Percentiles rank a stretch among this genome's conserved stretches.
Conservation (phyloP, 1,140 invertebrate species). For the Zaprionus ornatus region DNA sequence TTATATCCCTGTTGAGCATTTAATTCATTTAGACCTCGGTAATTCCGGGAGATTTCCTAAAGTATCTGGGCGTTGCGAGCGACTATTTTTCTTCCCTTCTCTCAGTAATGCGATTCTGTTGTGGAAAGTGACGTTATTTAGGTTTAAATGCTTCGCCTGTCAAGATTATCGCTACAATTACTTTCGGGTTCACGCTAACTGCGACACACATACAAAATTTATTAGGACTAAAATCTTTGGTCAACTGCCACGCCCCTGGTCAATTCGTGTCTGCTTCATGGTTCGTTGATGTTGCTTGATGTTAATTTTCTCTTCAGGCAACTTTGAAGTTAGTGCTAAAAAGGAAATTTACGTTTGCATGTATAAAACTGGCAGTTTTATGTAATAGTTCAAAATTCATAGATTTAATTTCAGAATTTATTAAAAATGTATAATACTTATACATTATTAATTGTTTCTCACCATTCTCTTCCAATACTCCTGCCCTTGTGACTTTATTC, state of each 20-base stretch:
- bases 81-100: conserved; percentile 3
- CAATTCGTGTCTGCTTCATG: conserved; percentile 43
- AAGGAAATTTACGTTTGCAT: neutral
- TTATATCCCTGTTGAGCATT: conserved; percentile 1
- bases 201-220: conserved; percentile 56
- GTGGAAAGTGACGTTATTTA: conserved; percentile 1
- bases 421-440: too few relatives aligned
- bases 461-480: neutral
- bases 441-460: neutral
- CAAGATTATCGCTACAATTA: conserved; percentile 64
- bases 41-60: neutral
- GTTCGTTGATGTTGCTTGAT: conserved; percentile 49
- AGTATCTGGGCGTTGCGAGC: conserved; percentile 34
- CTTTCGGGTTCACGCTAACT: conserved; percentile 41
- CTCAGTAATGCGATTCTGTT: neutral
- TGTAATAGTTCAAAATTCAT: too few relatives aligned
- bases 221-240: conserved; percentile 54
- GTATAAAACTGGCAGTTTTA: too few relatives aligned
- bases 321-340: conserved; percentile 28
- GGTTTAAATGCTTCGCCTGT: conserved; percentile 1
- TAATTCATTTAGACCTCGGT: conserved; percentile 15
- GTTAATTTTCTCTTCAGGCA: conserved; percentile 22
- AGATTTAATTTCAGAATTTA: too few relatives aligned
- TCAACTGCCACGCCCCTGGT: conserved; percentile 31
- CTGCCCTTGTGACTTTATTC: neutral